A percentile compares a stretch with the other conserved stretches of the same genome.
Conservation (phyloP, 2,797 vertebrate genomes). For the Artibeus jamaicensis region DNA sequence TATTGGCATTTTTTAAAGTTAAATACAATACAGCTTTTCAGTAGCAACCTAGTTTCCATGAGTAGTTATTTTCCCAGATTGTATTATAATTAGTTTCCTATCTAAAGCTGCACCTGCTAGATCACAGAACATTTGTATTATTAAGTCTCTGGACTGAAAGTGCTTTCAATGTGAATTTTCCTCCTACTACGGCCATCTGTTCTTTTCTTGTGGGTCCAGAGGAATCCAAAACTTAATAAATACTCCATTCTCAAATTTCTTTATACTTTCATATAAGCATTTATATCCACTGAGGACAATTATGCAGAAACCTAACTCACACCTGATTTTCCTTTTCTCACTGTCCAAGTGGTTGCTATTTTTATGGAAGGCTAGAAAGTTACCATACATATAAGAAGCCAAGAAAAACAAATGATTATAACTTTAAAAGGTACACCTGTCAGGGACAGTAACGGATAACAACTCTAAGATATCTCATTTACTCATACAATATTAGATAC, state of each 20-base stretch:
- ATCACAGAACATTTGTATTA: slow-evolving; percentile 50
- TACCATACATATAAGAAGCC: not conserved
- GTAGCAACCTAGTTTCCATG: slow-evolving; percentile 47
- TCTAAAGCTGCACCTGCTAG: slow-evolving; percentile 20
- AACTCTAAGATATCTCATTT: not conserved
- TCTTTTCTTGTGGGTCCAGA: slow-evolving; percentile 4
- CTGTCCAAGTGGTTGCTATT: not conserved
- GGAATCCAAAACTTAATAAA: slow-evolving; percentile 31
- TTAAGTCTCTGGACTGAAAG: slow-evolving; percentile 33
- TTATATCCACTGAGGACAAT: slow-evolving; percentile 28
- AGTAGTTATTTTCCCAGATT: slow-evolving; percentile 52
- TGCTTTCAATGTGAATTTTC: slow-evolving; percentile 36
- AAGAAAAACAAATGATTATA: slow-evolving; percentile 17
- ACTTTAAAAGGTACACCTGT: slow-evolving; percentile 9
- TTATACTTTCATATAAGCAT: slow-evolving; percentile 35
- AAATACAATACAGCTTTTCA: slow-evolving; percentile 50
- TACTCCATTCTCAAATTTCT: slow-evolving; percentile 12
- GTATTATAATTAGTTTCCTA: slow-evolving; percentile 47
- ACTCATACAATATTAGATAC: not conserved
- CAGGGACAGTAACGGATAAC: not conserved
- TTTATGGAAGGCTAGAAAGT: slow-evolving; percentile 22
- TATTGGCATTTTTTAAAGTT: not conserved
- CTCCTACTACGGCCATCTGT: slow-evolving; percentile 61
- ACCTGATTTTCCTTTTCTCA: slow-evolving; percentile 21
- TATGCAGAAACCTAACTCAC: not conserved